Conservation (phyloP, 2,113 vertebrate species). For the Oreochromis tanganicae region DNA sequence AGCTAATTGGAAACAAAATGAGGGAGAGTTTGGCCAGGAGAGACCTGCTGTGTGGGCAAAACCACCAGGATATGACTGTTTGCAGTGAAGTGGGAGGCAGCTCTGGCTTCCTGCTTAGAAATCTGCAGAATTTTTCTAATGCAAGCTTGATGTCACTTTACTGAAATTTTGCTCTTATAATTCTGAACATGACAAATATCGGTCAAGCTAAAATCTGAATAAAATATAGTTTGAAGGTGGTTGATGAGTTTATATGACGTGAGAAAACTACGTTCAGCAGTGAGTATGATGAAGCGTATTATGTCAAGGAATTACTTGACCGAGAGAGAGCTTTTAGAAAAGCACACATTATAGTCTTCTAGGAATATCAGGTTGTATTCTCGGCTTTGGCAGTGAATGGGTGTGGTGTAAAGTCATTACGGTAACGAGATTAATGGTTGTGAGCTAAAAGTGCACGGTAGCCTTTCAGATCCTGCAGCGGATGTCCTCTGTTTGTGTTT, state of each 20-base stretch:
- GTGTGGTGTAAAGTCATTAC: conserved; percentile 81
- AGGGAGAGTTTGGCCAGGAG: background rate
- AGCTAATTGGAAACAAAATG: conserved; percentile 32
- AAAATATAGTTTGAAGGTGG: background rate
- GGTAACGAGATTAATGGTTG: conserved; percentile 89
- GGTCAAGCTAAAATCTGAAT: background rate
- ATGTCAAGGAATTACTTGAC: background rate
- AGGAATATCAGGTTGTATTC: background rate
- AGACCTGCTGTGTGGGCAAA: conserved; percentile 33
- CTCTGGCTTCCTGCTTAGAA: background rate
- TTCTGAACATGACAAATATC: background rate
- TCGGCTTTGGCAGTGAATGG: background rate
- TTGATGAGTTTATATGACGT: background rate
- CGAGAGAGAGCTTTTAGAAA: background rate
- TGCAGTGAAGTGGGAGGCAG: conserved; percentile 17
- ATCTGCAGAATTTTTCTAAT: background rate
- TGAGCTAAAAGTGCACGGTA: conserved; percentile 89
- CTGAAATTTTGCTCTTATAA: background rate
- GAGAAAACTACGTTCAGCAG: background rate
- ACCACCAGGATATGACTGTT: conserved; percentile 28
- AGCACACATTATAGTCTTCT: background rate
- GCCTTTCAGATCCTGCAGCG: conserved; percentile 66
- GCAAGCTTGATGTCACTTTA: background rate
- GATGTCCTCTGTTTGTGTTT: background rate
- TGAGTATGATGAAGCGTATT: background rate